Conservation (phyloP, 92 coral and sea anemone genomes). For the Virgularia gustaviana region DNA sequence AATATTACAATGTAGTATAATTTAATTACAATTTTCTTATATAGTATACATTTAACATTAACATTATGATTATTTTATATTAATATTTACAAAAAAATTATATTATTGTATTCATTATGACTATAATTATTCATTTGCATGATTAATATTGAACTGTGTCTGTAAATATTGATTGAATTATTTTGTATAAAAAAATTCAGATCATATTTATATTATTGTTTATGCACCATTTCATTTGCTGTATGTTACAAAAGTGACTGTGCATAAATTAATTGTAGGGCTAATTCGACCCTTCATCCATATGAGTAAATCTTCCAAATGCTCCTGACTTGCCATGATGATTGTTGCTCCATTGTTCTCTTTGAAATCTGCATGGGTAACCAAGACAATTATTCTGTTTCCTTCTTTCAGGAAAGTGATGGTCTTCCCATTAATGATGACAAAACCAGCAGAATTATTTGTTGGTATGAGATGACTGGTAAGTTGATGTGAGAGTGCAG, state of each 20-base stretch:
- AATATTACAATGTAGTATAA: no score
- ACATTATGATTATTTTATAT: no score
- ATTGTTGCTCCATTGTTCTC: slow-evolving; percentile 38
- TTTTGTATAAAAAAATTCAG: no score
- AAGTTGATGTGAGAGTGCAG: slow-evolving; percentile 19
- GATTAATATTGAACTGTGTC: no score
- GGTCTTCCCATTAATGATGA: slow-evolving; percentile 42
- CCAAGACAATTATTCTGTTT: slow-evolving; percentile 27
- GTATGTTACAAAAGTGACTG: slow-evolving; percentile 41
- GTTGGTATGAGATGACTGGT: background rate
- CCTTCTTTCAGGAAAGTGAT: slow-evolving; percentile 36
- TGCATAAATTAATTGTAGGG: slow-evolving; percentile 33
- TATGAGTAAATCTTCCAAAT: slow-evolving; percentile 24
- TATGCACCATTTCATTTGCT: background rate
- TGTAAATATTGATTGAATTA: no score
- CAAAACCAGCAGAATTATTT: slow-evolving; percentile 33
- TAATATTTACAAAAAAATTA: no score
- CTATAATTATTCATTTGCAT: no score
- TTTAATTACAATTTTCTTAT: no score
- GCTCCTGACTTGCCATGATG: slow-evolving; percentile 2
- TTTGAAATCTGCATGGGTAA: slow-evolving; percentile 26
- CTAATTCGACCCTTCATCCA: slow-evolving; percentile 28
- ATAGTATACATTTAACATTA: no score
- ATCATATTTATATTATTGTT: no score
- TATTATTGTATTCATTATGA: no score